Evolutionary conservation across 1,140 invertebrate species (phyloP), one percentile per base, ranked within the genome.

Genomic region (Ceratosolen fusciceps): DNA sequence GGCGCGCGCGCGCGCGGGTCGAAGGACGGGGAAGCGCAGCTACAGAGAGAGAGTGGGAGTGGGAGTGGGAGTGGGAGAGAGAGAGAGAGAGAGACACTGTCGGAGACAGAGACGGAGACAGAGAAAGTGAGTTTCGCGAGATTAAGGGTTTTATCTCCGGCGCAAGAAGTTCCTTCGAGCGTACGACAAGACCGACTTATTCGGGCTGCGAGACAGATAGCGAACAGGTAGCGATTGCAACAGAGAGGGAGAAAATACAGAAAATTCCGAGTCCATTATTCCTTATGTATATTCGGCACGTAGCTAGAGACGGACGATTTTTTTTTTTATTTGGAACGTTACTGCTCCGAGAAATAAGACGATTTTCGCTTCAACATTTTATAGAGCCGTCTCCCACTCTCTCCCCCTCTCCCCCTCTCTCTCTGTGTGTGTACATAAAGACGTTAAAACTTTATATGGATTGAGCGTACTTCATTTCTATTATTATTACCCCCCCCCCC

Each of bases 231-330:
- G 21, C 73, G 26, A 16, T 19, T 34, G 43, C 26, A 24, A 49
- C 37, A 54, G 47, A 31, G 52, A 26, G n/a, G 24, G 21, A 56
- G 21, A 70, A 77, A 77, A 70, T 39, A n/a, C 49, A 54, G 16
- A 1, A 62, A 72, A 54, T 24, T n/a, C 37, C n/a, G 0, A 37
- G 60, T 65, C 21, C 58, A 43, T 60, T 62, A 34, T 76, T 77
- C 37, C 19, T 68, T 39, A 70, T 77, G 39, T 77, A 82, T 81
- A 83, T 83, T 81, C 81, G 79, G 43, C 74, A 74, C 54, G 79
- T 78, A 79, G 74, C 79, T 77, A 77, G 74, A 77, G 81, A 78
- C 67, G 80, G 68, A 77, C 79, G 81, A 83, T 81, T 81, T 83
- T 82, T 82, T 76, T 82, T 82, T 76, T 67, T 74, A 62, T 49